phyloP scores from a whole-genome alignment of 2,888 invertebrate species.

The Ceriagrion tenellum region DNA sequence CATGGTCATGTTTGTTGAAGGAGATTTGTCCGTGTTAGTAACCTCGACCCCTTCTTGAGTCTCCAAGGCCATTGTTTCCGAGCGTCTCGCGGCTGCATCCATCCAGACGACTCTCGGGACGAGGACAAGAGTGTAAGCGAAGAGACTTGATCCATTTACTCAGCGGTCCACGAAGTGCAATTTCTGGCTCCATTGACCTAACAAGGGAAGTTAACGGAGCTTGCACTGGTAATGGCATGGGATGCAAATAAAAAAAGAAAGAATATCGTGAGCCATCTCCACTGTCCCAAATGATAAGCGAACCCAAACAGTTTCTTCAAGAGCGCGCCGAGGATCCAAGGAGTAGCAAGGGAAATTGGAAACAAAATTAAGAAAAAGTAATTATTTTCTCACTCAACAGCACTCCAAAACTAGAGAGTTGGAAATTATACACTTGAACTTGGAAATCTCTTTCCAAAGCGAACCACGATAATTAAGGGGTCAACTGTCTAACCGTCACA shows the following conservation, averaged over 20 bases:
- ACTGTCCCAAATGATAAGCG: conserved; percentile 30
- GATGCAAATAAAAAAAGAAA: conserved; percentile 12
- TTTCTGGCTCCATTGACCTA: conserved; percentile 44
- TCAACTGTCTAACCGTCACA: no score
- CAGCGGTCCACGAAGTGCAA: conserved; percentile 20
- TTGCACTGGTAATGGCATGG: background rate
- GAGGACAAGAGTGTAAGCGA: conserved; percentile 46
- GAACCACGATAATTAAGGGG: no score
- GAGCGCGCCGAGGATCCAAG: background rate
- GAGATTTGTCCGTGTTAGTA: background rate
- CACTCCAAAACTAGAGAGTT: no score
- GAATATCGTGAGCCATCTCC: background rate
- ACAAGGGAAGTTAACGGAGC: conserved; percentile 39
- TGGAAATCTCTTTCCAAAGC: no score
- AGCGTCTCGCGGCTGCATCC: background rate
- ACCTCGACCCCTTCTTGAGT: background rate
- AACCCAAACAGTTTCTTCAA: background rate
- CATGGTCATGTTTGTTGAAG: conserved; percentile 3
- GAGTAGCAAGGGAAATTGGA: background rate
- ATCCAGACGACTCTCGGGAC: background rate
- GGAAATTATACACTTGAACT: no score
- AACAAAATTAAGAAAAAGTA: background rate
- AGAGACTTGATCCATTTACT: conserved; percentile 50
- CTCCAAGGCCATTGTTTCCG: background rate
- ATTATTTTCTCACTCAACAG: background rate